Percentiles rank a stretch among this genome's conserved stretches.
Conservation (phyloP, 2,888 invertebrate species). For the Andrena chrysosceles region DNA sequence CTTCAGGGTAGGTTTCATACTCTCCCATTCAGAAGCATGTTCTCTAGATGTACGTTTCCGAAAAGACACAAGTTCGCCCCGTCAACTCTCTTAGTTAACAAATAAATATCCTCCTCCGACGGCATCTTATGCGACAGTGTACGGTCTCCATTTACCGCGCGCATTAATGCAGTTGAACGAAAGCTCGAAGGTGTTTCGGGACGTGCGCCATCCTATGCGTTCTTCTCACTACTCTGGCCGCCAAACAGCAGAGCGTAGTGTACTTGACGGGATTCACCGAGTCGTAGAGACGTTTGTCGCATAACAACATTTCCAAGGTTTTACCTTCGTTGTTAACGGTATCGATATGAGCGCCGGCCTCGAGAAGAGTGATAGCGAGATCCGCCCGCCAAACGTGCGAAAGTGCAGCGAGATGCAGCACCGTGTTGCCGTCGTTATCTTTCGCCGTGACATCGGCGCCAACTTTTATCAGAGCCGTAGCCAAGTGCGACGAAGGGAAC, state of each 20-base stretch:
- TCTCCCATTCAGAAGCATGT: conserved; percentile 18
- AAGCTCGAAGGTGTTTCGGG: conserved; percentile 78
- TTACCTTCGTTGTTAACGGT: conserved; percentile 91
- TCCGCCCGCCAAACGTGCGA: conserved; percentile 87
- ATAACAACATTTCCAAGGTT: conserved; percentile 90
- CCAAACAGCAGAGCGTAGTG: conserved; percentile 93
- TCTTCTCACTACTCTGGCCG: conserved; percentile 91
- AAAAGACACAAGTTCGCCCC: conserved; percentile 20
- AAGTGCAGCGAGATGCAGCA: conserved; percentile 93
- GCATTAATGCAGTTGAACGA: conserved; percentile 78
- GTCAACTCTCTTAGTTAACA: conserved; percentile 5
- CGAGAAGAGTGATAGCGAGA: conserved; percentile 90
- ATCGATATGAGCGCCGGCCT: conserved; percentile 94
- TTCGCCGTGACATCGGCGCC: conserved; percentile 93
- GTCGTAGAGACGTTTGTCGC: conserved; percentile 87
- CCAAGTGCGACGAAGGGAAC: conserved; percentile 90
- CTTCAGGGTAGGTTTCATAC: conserved; percentile 12
- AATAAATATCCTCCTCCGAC: conserved; percentile 29
- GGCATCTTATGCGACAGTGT: conserved; percentile 24
- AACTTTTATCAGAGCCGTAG: conserved; percentile 91
- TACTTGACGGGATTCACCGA: conserved; percentile 92
- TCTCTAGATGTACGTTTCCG: conserved; percentile 15
- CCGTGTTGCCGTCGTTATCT: conserved; percentile 94
- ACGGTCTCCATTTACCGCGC: background rate
- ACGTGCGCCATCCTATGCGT: conserved; percentile 68